Conservation (phyloP, 2,888 invertebrate species). For the Phaedon cochleariae region DNA sequence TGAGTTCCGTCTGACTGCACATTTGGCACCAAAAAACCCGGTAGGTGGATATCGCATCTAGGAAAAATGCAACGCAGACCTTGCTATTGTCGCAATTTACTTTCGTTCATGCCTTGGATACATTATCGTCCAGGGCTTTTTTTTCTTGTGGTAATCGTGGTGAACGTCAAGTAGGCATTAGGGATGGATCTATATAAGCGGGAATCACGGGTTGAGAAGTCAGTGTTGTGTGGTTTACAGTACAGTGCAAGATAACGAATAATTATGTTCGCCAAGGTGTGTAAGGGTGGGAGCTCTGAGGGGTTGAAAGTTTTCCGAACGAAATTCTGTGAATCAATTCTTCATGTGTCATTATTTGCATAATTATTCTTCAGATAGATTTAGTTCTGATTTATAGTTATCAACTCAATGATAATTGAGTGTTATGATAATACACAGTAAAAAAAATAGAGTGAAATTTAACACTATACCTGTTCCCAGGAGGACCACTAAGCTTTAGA, state of each 20-base stretch:
- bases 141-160: constrained; percentile 49
- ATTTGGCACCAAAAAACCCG: constrained; percentile 47
- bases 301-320: no score
- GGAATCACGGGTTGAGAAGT: constrained; percentile 42
- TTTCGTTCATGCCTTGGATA: constrained; percentile 53
- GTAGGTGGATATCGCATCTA: constrained; percentile 36
- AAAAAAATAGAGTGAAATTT: no score
- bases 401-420: no score
- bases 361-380: no score
- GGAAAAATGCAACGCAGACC: constrained; percentile 45
- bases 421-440: no score
- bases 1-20: constrained; percentile 42
- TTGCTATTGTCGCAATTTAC: constrained; percentile 52
- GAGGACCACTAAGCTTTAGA: no score
- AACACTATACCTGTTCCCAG: no score
- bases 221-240: constrained; percentile 45
- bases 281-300: constrained; percentile 30
- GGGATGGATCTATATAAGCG: constrained; percentile 50
- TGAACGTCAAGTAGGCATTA: constrained; percentile 51
- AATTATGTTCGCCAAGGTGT: constrained; percentile 54
- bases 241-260: constrained; percentile 34
- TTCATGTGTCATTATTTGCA: no score
- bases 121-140: constrained; percentile 48
- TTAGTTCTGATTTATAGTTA: no score
- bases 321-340: no score